Evolutionary conservation across 30 jellyfish, hydroid and myxozoan genomes (phyloP).

Genomic region (Hydractinia symbiolongicarpus): DNA sequence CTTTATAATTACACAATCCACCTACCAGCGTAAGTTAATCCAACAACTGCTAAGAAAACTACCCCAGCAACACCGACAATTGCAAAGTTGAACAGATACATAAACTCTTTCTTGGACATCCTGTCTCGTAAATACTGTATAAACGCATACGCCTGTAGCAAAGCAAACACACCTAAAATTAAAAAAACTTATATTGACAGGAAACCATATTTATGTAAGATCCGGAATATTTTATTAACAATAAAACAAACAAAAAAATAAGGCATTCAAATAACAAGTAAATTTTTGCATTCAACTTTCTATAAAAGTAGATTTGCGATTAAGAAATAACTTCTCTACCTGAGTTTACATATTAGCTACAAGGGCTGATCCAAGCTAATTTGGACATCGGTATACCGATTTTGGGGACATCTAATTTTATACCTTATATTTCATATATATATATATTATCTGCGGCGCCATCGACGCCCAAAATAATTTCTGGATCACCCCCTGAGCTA

Average conservation of each 20-base stretch:
- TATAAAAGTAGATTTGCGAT: too few relatives aligned
- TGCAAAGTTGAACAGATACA: slow-evolving; percentile 62
- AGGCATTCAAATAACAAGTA: not conserved
- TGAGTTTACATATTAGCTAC: too few relatives aligned
- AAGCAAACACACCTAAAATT: slow-evolving; percentile 89
- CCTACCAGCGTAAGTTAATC: slow-evolving; percentile 82
- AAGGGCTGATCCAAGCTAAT: too few relatives aligned
- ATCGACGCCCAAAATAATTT: too few relatives aligned
- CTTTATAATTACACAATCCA: too few relatives aligned
- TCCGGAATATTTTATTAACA: not conserved
- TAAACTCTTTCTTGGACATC: slow-evolving; percentile 80
- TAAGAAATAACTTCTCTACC: too few relatives aligned
- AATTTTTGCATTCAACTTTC: too few relatives aligned
- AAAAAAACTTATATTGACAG: not conserved
- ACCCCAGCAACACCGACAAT: slow-evolving; percentile 90
- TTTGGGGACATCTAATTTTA: too few relatives aligned
- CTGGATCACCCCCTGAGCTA: too few relatives aligned
- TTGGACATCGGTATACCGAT: too few relatives aligned
- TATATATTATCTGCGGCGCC: too few relatives aligned
- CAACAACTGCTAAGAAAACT: slow-evolving; percentile 89
- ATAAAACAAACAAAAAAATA: not conserved
- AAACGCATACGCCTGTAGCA: slow-evolving; percentile 91
- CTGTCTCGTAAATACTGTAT: slow-evolving; percentile 69
- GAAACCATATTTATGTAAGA: not conserved
- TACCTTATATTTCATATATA: too few relatives aligned